phyloP scores from a whole-genome alignment of 2,888 invertebrate genomes.

The Drosophila multiciliata region DNA sequence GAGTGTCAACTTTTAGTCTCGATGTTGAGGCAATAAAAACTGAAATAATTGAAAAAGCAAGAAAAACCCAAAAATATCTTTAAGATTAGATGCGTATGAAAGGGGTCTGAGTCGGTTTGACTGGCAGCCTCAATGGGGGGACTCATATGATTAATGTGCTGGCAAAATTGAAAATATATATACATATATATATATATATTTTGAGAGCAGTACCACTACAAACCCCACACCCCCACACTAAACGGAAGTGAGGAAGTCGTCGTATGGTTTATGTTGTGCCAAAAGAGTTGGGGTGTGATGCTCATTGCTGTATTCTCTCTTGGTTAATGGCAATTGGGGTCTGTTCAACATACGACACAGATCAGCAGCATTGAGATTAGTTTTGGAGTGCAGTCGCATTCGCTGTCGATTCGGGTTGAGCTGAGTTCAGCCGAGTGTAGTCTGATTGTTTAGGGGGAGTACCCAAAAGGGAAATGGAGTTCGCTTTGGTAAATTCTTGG shows the following conservation, averaged over 20 bases:
- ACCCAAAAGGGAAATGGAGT: conserved; percentile 49
- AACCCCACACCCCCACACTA: conserved; percentile 30
- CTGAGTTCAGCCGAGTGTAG: conserved; percentile 3
- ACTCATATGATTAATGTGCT: conserved; percentile 75
- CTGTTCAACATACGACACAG: conserved; percentile 63
- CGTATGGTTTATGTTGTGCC: conserved; percentile 73
- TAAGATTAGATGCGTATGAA: conserved; percentile 73
- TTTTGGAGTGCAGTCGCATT: conserved; percentile 42
- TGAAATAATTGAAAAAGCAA: conserved; percentile 70
- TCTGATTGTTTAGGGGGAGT: conserved; percentile 48
- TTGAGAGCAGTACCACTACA: background rate
- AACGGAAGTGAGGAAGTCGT: conserved; percentile 77
- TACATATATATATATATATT: conserved; percentile 43
- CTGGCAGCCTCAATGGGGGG: conserved; percentile 60
- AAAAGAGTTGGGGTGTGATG: conserved; percentile 73
- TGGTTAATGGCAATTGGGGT: conserved; percentile 31
- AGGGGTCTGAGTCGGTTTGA: conserved; percentile 58
- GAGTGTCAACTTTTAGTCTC: conserved; percentile 77
- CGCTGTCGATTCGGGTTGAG: conserved; percentile 4
- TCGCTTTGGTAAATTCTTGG: conserved; percentile 51
- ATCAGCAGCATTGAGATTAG: conserved; percentile 67
- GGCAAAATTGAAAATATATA: conserved; percentile 75
- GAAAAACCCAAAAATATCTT: conserved; percentile 66
- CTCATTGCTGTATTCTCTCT: conserved; percentile 6
- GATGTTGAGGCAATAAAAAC: conserved; percentile 75